Evolutionary conservation across 2,797 vertebrate species (phyloP).

Genomic region (Ceyx erithaca): DNA sequence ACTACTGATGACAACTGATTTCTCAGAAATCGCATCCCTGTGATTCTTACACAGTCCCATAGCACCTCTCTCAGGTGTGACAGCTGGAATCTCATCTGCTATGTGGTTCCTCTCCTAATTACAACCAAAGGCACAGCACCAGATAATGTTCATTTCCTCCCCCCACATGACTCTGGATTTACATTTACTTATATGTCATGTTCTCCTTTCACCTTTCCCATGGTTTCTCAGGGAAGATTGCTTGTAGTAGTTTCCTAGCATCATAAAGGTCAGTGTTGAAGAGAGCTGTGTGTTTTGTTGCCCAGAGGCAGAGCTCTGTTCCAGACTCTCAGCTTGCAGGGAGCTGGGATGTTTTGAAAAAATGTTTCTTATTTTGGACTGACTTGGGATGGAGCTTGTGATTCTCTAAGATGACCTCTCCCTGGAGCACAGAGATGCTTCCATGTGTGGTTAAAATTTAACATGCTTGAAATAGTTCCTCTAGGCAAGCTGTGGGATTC

Average conservation of each 20-base stretch:
- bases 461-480: conserved; percentile 49
- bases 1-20: neutral
- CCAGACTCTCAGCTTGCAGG: neutral
- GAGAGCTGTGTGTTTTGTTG: neutral
- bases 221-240: neutral
- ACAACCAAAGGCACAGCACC: neutral
- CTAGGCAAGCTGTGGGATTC: neutral
- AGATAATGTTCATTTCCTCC: neutral
- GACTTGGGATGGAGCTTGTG: conserved; percentile 16
- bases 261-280: neutral
- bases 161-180: neutral
- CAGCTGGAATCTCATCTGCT: neutral
- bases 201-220: neutral
- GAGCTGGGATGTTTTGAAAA: conserved; percentile 35
- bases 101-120: neutral
- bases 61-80: neutral
- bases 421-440: neutral
- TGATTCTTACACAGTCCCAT: neutral
- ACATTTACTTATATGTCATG: neutral
- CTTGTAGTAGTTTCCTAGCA: neutral
- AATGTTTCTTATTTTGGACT: conserved; percentile 51
- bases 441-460: conserved; percentile 54
- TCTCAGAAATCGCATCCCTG: neutral
- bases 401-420: conserved; percentile 27
- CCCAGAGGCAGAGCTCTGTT: neutral